Base-by-base conservation (phyloP, 2,797 vertebrate species). In the Todus mexicanus region DNA sequence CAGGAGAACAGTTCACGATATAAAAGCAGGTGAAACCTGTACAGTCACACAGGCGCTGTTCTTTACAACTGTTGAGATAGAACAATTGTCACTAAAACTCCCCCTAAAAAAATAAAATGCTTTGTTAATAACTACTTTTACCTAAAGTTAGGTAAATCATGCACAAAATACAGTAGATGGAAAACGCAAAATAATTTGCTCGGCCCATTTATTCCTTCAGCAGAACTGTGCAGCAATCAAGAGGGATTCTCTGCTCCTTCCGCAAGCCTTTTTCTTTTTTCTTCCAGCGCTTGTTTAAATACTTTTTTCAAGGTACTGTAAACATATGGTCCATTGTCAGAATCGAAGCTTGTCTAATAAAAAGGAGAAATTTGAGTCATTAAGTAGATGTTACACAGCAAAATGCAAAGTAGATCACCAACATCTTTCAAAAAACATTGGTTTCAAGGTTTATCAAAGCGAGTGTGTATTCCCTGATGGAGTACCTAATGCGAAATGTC, bases 221-320 rank as follows among this genome's bases (percentile, higher is more conserved):
- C 61, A 68, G 33, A 88, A 57, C 51, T 45, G 33, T 84, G 75
- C 45, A 94, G 84, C 77, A 93, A 91, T 95, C 93, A 95, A 86
- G 95, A 94, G 48, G 87, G 65, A 84, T 95, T 95, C 77, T 97
- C 96, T 19, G 72, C 87, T 93, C 95, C 94, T 56, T 98, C 97
- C 77, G 87, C 92, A 45, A 97, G 96, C 94, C 95, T 97, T 91
- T 97, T 98, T 81, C 96, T 97, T 96, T 98, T 98, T 94, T 98
- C 98, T 85, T 98, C 97, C 73, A 99, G 97, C 76, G 98, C 95
- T 77, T 98, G 98, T 78, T 97, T 98, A 97, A 99, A 98, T 96
- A 99, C 98, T 95, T 98, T 98, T 97, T 97, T 98, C 79, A 99
- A 97, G 51, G 97, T 98, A 21, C 84, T 90, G 96, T 98, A 98